These are phyloP conservation scores for Macrosteles quadrilineatus DNA, from an alignment of 1,140 invertebrate species.

Conservation along the genomic window DNA sequence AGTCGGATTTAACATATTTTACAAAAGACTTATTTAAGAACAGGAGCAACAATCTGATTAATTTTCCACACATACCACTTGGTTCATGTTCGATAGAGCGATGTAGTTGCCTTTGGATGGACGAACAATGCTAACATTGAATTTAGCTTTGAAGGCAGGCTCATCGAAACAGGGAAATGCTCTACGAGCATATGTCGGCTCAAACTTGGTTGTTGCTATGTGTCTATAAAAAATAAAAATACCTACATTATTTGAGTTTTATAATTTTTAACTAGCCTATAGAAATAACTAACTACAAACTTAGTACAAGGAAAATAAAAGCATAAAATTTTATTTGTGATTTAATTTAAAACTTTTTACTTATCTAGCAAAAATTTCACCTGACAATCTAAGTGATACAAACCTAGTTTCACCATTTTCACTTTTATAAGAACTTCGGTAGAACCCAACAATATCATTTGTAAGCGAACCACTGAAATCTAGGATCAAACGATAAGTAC, in stretches of 20 bases:
- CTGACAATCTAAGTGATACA: too few species aligned
- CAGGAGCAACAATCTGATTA: background rate
- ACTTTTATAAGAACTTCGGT: constrained; percentile 72
- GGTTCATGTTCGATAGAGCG: constrained; percentile 79
- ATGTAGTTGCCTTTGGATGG: constrained; percentile 62
- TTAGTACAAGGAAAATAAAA: too few species aligned
- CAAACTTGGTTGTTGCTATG: constrained; percentile 89
- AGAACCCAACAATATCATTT: constrained; percentile 74
- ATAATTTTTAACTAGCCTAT: too few species aligned
- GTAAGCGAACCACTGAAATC: constrained; percentile 68
- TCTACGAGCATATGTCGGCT: constrained; percentile 88
- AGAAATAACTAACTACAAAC: too few species aligned
- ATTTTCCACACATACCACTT: constrained; percentile 47
- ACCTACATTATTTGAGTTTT: too few species aligned
- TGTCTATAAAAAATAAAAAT: constrained; percentile 55
- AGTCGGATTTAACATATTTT: too few species aligned
- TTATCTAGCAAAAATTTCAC: too few species aligned
- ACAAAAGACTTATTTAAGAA: too few species aligned
- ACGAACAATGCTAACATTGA: constrained; percentile 73
- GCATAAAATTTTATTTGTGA: too few species aligned
- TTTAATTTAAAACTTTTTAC: too few species aligned
- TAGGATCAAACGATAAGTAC: constrained; percentile 62
- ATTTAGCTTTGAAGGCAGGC: constrained; percentile 89
- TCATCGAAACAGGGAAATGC: constrained; percentile 97
- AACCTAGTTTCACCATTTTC: constrained; percentile 60